Evolutionary conservation across 2,797 vertebrate species (phyloP).

Genomic region (Squalus acanthias): DNA sequence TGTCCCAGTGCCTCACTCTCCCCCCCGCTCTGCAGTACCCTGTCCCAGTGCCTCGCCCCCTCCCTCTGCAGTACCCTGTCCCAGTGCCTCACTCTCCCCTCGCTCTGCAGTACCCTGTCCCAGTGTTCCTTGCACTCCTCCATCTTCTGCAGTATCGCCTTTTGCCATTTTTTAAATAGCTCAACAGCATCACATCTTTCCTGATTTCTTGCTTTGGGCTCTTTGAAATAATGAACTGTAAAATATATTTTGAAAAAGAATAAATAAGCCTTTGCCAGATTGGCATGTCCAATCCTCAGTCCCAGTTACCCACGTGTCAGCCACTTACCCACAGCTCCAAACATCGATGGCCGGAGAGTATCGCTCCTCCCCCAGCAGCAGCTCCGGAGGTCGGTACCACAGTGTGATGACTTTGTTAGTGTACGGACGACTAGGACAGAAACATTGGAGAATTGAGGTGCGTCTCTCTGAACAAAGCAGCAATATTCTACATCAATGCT

Average conservation of each 20-base stretch:
- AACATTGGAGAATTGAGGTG: neutral
- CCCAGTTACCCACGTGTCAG: neutral
- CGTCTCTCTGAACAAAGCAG: neutral
- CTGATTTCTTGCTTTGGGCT: neutral
- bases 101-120: no score
- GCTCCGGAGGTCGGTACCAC: slow-evolving; percentile 95
- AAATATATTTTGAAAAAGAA: neutral
- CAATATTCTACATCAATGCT: neutral
- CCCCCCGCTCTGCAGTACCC: neutral
- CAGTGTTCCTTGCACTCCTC: no score
- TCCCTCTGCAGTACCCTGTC: no score
- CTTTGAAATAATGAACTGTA: neutral
- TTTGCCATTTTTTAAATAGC: neutral
- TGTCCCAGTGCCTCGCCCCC: neutral
- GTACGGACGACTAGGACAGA: slow-evolving; percentile 80
- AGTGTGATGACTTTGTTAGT: slow-evolving; percentile 98
- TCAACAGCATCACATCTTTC: neutral
- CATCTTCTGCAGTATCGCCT: no score
- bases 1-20: no score
- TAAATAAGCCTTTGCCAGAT: neutral
- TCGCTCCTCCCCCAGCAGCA: slow-evolving; percentile 90
- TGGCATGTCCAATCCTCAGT: neutral
- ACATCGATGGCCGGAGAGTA: slow-evolving; percentile 97
- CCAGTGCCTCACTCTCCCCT: no score
- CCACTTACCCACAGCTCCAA: slow-evolving; percentile 95